A percentile compares a stretch with the other conserved stretches of the same genome.
Evolutionary conservation across 2,888 invertebrate species (phyloP).

Genomic region (Acanthosoma haemorrhoidale): DNA sequence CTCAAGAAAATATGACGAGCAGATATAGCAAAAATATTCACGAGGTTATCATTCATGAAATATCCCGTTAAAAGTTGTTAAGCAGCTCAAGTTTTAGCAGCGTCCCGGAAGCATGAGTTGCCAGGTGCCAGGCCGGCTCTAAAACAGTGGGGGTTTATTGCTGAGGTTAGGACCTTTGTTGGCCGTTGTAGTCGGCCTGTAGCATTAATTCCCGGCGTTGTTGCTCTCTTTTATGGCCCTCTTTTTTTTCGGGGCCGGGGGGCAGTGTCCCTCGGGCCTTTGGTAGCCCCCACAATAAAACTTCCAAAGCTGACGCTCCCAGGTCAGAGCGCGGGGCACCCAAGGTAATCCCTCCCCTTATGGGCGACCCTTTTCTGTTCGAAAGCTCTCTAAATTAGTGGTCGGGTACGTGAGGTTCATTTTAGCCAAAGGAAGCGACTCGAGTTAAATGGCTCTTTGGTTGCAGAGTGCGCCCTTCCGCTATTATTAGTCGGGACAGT

Average conservation of each 20-base stretch:
- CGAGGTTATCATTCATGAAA: no score
- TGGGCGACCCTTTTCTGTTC: neutral
- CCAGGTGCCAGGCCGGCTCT: neutral
- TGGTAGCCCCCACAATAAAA: neutral
- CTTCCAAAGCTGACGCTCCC: no score
- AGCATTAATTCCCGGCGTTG: neutral
- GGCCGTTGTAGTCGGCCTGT: neutral
- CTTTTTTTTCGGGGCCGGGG: neutral
- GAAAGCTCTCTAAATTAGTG: neutral
- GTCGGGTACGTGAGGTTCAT: neutral
- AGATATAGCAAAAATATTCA: no score
- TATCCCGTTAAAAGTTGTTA: neutral
- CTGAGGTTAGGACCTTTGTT: neutral
- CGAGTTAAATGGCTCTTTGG: conserved; percentile 1
- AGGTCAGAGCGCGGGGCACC: neutral
- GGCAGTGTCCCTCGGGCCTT: neutral
- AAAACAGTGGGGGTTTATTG: neutral
- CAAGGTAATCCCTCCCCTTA: neutral
- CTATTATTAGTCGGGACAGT: neutral
- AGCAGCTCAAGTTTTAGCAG: neutral
- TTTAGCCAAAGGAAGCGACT: neutral
- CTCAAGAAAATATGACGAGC: no score
- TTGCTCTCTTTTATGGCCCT: neutral
- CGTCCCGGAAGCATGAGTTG: neutral
- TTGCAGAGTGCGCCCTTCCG: neutral